Evolutionary conservation across 2,888 invertebrate genomes (phyloP).

Genomic region (Drosophila hamatofila): DNA sequence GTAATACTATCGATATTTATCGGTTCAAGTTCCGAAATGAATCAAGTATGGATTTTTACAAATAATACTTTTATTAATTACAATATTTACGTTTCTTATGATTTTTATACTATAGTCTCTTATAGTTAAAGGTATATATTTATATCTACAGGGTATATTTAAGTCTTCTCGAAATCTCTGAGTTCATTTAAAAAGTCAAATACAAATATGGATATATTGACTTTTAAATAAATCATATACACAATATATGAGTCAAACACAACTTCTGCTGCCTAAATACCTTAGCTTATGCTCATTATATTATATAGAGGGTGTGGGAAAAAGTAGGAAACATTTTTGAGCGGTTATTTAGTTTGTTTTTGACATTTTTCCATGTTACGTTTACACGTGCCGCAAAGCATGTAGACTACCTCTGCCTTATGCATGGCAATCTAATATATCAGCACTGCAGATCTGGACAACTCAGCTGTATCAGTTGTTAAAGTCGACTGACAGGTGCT

Average conservation of each 20-base stretch:
- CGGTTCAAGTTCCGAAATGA: neutral
- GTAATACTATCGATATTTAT: neutral
- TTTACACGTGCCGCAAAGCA: constrained; percentile 64
- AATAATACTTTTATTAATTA: too few species aligned
- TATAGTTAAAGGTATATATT: too few species aligned
- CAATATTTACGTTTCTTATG: too few species aligned
- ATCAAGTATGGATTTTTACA: too few species aligned
- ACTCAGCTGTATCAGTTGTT: constrained; percentile 4
- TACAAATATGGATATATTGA: neutral
- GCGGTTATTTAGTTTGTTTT: too few species aligned
- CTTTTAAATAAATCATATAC: neutral
- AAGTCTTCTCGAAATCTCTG: neutral
- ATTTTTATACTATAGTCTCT: too few species aligned
- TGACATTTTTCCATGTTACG: constrained; percentile 36
- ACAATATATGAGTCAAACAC: neutral
- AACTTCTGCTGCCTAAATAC: too few species aligned
- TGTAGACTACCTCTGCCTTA: constrained; percentile 15
- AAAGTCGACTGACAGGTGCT: constrained; percentile 46
- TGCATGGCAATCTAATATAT: constrained; percentile 21
- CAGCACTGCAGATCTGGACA: constrained; percentile 32
- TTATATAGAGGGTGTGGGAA: neutral
- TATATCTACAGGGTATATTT: too few species aligned
- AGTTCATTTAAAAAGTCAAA: neutral
- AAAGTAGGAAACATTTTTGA: constrained; percentile 14
- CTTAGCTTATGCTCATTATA: neutral